Conservation (phyloP, 2,888 invertebrate genomes). For the Iselma pallidipennis region DNA sequence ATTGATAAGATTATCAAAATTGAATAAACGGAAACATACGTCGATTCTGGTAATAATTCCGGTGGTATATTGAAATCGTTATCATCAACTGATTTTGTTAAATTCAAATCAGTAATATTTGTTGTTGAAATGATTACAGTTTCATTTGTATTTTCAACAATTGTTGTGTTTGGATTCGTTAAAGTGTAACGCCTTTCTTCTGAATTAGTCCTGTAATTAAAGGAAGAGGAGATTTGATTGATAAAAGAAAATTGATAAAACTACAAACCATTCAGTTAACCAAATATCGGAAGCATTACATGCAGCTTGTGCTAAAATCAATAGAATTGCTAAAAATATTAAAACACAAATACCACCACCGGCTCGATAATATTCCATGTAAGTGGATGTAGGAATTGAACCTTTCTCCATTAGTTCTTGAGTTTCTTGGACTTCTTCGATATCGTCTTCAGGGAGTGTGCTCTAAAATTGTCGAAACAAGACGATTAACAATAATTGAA, state of each 20-base stretch:
- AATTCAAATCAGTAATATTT: not conserved
- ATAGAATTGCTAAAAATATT: slow-evolving; percentile 59
- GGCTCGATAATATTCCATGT: slow-evolving; percentile 70
- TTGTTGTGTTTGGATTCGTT: not conserved
- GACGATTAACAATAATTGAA: not conserved
- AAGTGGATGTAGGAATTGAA: slow-evolving; percentile 64
- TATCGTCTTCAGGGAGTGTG: slow-evolving; percentile 49
- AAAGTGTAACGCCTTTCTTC: slow-evolving; percentile 47
- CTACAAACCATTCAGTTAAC: slow-evolving; percentile 73
- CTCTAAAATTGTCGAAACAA: slow-evolving; percentile 39
- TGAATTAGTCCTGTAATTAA: slow-evolving; percentile 53
- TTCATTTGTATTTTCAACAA: not conserved
- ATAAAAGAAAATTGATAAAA: slow-evolving; percentile 7
- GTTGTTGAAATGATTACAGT: not conserved
- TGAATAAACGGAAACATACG: slow-evolving; percentile 64
- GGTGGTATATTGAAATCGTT: not conserved
- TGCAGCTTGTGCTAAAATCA: slow-evolving; percentile 69
- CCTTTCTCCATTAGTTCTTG: slow-evolving; percentile 71
- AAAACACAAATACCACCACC: slow-evolving; percentile 66
- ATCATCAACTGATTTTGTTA: not conserved
- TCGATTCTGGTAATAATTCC: slow-evolving; percentile 10
- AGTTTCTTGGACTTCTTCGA: slow-evolving; percentile 62
- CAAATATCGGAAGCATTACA: slow-evolving; percentile 77
- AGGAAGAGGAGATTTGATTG: not conserved
- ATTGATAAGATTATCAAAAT: slow-evolving; percentile 63